Conservation (phyloP, 1,140 invertebrate species). For the Drosophila orena region DNA sequence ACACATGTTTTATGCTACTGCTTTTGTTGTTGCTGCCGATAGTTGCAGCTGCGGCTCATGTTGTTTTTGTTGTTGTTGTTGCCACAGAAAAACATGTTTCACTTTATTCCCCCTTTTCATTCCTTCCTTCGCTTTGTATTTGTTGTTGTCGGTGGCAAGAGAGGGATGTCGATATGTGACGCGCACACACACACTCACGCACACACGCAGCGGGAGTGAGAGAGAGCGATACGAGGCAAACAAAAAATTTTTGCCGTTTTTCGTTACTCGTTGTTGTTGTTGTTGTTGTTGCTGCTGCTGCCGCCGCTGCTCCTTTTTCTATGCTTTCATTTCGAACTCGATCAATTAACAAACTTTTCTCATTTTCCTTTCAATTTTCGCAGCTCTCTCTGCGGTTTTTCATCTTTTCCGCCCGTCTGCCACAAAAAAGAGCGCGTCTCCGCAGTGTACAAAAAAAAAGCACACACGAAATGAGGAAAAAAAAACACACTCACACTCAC, state of each 20-base stretch:
- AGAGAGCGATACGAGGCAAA: conserved; percentile 6
- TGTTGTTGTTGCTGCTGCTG: conserved; percentile 7
- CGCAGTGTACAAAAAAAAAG: conserved; percentile 11
- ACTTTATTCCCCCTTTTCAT: conserved; percentile 14
- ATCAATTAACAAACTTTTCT: conserved; percentile 1
- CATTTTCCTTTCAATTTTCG: not conserved
- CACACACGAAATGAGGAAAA: conserved; percentile 5
- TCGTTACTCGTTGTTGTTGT: conserved; percentile 24
- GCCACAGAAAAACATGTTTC: conserved; percentile 54
- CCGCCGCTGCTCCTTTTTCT: conserved; percentile 9
- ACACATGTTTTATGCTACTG: conserved; percentile 6
- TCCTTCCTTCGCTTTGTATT: not conserved
- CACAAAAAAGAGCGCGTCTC: conserved; percentile 11
- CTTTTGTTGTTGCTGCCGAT: conserved; percentile 30
- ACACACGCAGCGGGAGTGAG: conserved; percentile 17
- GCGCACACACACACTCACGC: conserved; percentile 16
- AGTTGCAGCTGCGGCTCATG: conserved; percentile 19
- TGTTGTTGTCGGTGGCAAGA: conserved; percentile 38
- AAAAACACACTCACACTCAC: conserved; percentile 9
- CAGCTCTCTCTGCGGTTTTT: conserved; percentile 7
- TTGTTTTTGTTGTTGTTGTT: conserved; percentile 19
- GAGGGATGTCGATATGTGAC: conserved; percentile 39
- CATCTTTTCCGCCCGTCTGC: conserved; percentile 5
- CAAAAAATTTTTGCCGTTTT: conserved; percentile 42
- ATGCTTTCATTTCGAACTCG: conserved; percentile 1